Conservation (phyloP, 1,140 invertebrate genomes). For the Anastrepha ludens region DNA sequence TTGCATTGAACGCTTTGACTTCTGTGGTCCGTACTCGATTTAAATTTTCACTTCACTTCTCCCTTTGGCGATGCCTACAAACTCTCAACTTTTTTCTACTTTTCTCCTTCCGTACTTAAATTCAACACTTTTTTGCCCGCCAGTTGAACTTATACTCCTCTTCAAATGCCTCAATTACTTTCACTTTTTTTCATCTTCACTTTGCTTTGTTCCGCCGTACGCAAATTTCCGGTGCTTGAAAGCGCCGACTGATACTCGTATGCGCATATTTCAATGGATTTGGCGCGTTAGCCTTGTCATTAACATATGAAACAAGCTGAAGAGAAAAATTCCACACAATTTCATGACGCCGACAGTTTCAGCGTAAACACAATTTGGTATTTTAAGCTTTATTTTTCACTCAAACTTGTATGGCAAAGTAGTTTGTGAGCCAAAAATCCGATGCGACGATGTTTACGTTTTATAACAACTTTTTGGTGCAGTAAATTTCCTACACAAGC, state of each 20-base stretch:
- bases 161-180: slow-evolving; percentile 12
- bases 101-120: neutral
- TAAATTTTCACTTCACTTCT: neutral
- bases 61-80: neutral
- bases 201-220: slow-evolving; percentile 8
- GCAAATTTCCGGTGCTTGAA: slow-evolving; percentile 42
- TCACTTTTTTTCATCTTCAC: slow-evolving; percentile 38
- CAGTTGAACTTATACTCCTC: neutral
- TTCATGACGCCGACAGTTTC: no score
- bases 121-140: slow-evolving; percentile 28
- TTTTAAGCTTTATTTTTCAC: no score
- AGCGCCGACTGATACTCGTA: neutral
- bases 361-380: no score
- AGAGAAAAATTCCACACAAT: neutral
- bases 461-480: neutral
- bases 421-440: neutral
- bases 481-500: neutral
- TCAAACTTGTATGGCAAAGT: neutral
- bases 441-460: no score
- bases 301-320: slow-evolving; percentile 5
- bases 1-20: neutral
- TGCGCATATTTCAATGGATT: slow-evolving; percentile 24
- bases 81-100: neutral
- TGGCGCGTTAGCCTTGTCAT: neutral
- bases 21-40: neutral